Base-by-base conservation (phyloP, 2,113 vertebrate genomes). In the Rhodinocichla rosea region DNA sequence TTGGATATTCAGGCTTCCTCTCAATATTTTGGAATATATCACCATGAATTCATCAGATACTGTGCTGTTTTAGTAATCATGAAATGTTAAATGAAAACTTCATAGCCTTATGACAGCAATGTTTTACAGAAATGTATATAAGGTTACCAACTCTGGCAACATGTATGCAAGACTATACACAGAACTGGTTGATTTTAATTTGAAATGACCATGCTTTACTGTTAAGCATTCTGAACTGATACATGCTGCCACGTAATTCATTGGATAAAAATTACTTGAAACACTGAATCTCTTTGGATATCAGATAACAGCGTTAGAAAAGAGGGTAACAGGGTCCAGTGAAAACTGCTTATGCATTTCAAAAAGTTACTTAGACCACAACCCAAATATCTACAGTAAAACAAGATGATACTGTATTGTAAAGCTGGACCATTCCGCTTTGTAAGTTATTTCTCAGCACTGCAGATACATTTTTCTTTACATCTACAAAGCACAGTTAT, bases 11-110 rank as follows among this genome's bases (percentile, higher is more conserved):
- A 42, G 39, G 47, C 64, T 75, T 83, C 33, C 55, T 94, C 52
- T 65, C 92, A 69, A 76, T 57, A 91, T 88, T 94, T 85, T 94
- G 47, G 75, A 93, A 96, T 33, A 45, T 21, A 79, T 49, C 52
- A 70, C 27, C 47, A 52, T 14, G 30, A 84, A 95, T 90, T 86
- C 73, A 74, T 89, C 76, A 92, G 75, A 92, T 73, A 69, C 26
- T 30, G n/a, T 10, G 27, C 6, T n/a, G 50, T 73, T 94, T 86
- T 93, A 95, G 87, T 92, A 92, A 90, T 76, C 90, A 92, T 82
- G 73, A 96, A 95, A 90, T 68, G 73, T 75, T 94, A 94, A 95
- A 91, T 39, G 74, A 94, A 96, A 90, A 47, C 56, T 76, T 74
- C 44, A 26, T 14, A 84, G 53, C 53, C 37, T 57, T 67, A 59